phyloP scores from a whole-genome alignment of 2,888 invertebrate genomes.

The Eristalinus sepulchralis region DNA sequence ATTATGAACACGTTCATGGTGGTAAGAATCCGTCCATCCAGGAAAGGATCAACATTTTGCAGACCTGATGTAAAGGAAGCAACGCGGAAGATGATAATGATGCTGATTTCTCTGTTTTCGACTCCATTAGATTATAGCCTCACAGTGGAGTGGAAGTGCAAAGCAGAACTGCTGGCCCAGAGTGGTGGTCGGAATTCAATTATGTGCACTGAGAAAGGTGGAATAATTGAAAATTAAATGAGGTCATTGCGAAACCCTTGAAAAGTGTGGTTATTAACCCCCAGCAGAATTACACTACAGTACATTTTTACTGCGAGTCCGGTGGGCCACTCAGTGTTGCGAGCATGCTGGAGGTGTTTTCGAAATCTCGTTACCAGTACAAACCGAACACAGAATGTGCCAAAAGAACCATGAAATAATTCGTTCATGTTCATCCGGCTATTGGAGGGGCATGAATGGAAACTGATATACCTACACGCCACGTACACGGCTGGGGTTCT shows the following conservation, averaged over 20 bases:
- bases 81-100: slow-evolving; percentile 47
- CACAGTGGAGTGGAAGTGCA: slow-evolving; percentile 3
- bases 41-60: slow-evolving; percentile 52
- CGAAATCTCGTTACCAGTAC: background rate
- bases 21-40: slow-evolving; percentile 50
- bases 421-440: slow-evolving; percentile 36
- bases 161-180: slow-evolving; percentile 3
- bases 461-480: too few species aligned
- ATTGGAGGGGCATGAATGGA: slow-evolving; percentile 13
- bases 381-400: background rate
- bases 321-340: background rate
- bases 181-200: slow-evolving; percentile 52
- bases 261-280: slow-evolving; percentile 40
- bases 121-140: slow-evolving; percentile 55
- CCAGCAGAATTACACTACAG: slow-evolving; percentile 25
- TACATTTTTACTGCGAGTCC: slow-evolving; percentile 15
- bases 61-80: slow-evolving; percentile 10
- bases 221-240: slow-evolving; percentile 66
- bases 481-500: background rate
- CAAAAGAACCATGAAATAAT: slow-evolving; percentile 20
- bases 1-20: slow-evolving; percentile 56
- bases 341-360: background rate
- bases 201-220: slow-evolving; percentile 54
- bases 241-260: slow-evolving; percentile 34
- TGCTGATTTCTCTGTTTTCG: slow-evolving; percentile 58